Conservation (phyloP, 2,888 invertebrate genomes). For the Gryllus longicercus region DNA sequence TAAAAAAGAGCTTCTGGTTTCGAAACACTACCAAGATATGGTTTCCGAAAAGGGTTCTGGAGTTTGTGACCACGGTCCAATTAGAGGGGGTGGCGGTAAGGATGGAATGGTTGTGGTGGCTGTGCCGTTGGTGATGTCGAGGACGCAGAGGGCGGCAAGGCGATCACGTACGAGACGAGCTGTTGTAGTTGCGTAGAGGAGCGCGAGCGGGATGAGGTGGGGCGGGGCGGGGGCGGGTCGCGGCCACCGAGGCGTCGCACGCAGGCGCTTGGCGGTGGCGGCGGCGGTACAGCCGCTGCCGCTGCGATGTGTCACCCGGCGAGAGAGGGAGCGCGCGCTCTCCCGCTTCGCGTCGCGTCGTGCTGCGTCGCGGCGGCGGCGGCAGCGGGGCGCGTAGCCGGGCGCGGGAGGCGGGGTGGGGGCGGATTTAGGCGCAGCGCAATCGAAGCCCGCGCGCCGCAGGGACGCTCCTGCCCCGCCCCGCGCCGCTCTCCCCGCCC, state of each 20-base stretch:
- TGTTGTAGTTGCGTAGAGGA: too few relatives aligned
- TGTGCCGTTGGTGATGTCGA: too few relatives aligned
- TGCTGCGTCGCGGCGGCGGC: not conserved
- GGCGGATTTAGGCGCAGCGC: slow-evolving; percentile 7
- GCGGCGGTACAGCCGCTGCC: not conserved
- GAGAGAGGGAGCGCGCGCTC: not conserved
- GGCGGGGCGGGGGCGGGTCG: not conserved
- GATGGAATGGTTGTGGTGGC: too few relatives aligned
- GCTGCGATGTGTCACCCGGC: not conserved
- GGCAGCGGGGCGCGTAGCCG: not conserved
- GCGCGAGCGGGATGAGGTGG: not conserved
- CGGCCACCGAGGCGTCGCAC: not conserved
- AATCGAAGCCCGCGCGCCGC: not conserved
- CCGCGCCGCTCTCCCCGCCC: too few relatives aligned
- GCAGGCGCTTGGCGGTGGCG: not conserved
- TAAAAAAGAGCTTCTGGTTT: too few relatives aligned
- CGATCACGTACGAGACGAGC: too few relatives aligned
- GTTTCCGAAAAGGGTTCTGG: too few relatives aligned
- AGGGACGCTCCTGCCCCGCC: not conserved
- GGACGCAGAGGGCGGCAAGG: too few relatives aligned
- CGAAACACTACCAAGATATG: too few relatives aligned
- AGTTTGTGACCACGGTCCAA: too few relatives aligned
- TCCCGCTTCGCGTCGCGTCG: too few relatives aligned
- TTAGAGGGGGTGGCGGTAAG: too few relatives aligned
- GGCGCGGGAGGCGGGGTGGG: not conserved